These are phyloP conservation scores for Podarcis siculus DNA, from an alignment of 2,797 vertebrate species.

Conservation along the genomic window DNA sequence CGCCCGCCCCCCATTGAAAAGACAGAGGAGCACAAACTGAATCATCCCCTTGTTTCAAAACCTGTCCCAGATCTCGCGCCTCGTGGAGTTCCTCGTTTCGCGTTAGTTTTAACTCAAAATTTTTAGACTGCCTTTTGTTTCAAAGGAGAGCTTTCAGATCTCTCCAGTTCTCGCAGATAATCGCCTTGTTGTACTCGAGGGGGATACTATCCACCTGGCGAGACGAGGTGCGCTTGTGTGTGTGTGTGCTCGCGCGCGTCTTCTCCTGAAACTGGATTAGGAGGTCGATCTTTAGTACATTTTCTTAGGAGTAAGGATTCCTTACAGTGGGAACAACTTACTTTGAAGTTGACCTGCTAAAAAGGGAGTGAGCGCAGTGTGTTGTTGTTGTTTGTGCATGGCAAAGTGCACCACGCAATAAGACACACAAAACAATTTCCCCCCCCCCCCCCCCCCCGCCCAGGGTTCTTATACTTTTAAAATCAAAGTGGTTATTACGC, in stretches of 20 bases:
- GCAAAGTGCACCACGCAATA: background rate
- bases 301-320: background rate
- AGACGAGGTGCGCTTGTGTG: background rate
- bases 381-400: background rate
- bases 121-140: constrained; percentile 36
- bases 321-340: background rate
- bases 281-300: background rate
- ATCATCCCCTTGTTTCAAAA: background rate
- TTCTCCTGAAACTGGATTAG: background rate
- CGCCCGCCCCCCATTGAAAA: background rate
- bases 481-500: background rate
- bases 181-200: background rate
- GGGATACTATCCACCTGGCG: background rate
- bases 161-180: background rate
- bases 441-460: no score
- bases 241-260: no score
- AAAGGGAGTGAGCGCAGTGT: background rate
- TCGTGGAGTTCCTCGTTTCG: background rate
- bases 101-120: background rate
- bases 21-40: background rate
- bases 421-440: constrained; percentile 28
- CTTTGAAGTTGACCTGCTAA: background rate
- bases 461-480: background rate
- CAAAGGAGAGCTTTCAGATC: background rate
- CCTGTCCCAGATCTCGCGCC: background rate